A percentile compares a stretch with the other conserved stretches of the same genome.
phyloP scores from a whole-genome alignment of 2,113 vertebrate species.

The Gobio gobio region DNA sequence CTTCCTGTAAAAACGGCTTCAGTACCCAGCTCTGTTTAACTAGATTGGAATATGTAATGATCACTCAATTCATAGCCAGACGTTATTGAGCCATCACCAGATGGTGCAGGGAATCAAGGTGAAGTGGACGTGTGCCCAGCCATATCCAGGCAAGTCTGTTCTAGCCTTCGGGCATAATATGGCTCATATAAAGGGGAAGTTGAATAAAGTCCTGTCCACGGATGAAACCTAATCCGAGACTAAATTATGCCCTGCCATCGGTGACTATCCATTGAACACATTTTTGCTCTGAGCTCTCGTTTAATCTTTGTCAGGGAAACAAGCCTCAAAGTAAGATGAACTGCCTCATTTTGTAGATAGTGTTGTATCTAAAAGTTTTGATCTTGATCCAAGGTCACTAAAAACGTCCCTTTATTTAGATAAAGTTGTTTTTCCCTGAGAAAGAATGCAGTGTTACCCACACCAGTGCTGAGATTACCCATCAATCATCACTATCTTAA shows the following conservation, averaged over 20 bases:
- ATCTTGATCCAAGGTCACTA: slow-evolving; percentile 31
- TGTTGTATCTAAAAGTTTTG: slow-evolving; percentile 1
- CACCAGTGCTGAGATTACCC: neutral
- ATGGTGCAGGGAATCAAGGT: slow-evolving; percentile 32
- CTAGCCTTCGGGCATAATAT: slow-evolving; percentile 4
- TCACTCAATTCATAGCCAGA: slow-evolving; percentile 19
- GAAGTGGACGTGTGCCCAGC: slow-evolving; percentile 11
- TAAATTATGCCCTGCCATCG: neutral
- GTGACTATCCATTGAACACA: slow-evolving; percentile 26
- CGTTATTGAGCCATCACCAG: slow-evolving; percentile 21
- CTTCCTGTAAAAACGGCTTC: neutral
- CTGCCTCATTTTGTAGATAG: neutral
- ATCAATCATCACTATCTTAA: slow-evolving; percentile 27
- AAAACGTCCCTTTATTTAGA: slow-evolving; percentile 8
- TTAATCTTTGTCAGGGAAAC: slow-evolving; percentile 10
- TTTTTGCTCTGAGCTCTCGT: neutral
- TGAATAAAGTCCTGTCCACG: slow-evolving; percentile 23
- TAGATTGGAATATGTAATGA: slow-evolving; percentile 15
- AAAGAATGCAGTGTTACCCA: slow-evolving; percentile 1
- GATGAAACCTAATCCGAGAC: slow-evolving; percentile 25
- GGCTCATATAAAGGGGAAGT: slow-evolving; percentile 17
- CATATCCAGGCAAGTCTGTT: slow-evolving; percentile 21
- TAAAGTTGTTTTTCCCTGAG: slow-evolving; percentile 2
- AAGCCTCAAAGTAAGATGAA: slow-evolving; percentile 29
- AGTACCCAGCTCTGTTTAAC: neutral